Base-by-base conservation (phyloP, 2,113 vertebrate genomes). In the Phalacrocorax carbo region DNA sequence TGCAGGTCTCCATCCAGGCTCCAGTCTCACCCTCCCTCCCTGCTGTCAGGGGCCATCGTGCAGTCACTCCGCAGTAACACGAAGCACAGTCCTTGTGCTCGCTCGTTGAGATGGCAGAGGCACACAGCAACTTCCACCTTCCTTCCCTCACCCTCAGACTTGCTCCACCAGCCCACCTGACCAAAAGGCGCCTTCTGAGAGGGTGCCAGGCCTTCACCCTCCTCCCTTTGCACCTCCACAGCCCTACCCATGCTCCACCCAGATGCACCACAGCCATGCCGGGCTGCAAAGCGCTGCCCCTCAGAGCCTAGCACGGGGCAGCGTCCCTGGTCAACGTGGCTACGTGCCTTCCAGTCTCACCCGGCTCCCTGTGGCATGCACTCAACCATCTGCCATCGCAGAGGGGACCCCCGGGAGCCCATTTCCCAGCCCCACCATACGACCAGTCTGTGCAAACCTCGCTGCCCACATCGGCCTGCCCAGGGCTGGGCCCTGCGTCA, bases 281-380 rank as follows among this genome's bases (percentile, higher is more conserved):
- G 2, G 3, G 38, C 79, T 80, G 75, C 2, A 2, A 60, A 75
- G 72, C 2, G 22, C 46, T 2, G 5, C 38, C 30, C 38, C 57
- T 84, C 0, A 0, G 55, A 75, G 77, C 71, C 49, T 1, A 26
- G 55, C 93, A 42, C 0, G 0, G 64, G 46, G 34, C 86, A 80
- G 18, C 3, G 10, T 3, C 51, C 46, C 69, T 0, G 0, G 51
- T 3, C 0, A 60, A 48, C 1, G 13, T 40, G 61, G 58, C 42
- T 36, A 2, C 1, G 3, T 15, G 58, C 38, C 66, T 88, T 32
- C 19, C 58, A 85, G 55, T 30, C 75, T 86, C 11, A 57, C 23
- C 13, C 0, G 0, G n/a, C 83, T 78, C 5, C 3, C 80, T 4
- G 1, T 5, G 52, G 21, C 7, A 4, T 5, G 52, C 9, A 9